Evolutionary conservation across 2,113 vertebrate genomes (phyloP).

Genomic region (Gnathonemus echidnorhynchus): DNA sequence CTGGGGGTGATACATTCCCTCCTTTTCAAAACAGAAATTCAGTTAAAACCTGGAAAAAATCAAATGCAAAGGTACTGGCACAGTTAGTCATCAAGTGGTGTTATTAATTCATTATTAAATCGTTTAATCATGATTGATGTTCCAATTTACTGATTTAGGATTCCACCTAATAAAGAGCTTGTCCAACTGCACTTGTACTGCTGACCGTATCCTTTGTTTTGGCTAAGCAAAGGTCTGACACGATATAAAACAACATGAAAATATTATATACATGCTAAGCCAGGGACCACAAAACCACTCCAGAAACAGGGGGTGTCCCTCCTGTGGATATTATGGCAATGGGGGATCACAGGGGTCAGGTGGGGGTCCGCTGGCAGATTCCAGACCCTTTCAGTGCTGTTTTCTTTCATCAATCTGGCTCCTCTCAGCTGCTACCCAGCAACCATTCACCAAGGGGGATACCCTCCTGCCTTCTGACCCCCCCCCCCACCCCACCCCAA

Average conservation of each 20-base stretch:
- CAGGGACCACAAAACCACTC: constrained; percentile 12
- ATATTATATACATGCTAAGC: background rate
- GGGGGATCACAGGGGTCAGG: constrained; percentile 7
- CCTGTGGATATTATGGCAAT: constrained; percentile 43
- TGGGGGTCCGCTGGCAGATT: constrained; percentile 35
- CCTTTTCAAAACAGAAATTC: background rate
- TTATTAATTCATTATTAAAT: background rate
- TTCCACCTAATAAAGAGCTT: background rate
- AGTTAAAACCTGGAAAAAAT: background rate
- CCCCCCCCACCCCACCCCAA: background rate
- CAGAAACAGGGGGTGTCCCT: constrained; percentile 46
- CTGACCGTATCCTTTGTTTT: constrained; percentile 27
- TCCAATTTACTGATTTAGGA: background rate
- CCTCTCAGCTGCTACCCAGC: constrained; percentile 44
- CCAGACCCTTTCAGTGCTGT: constrained; percentile 40
- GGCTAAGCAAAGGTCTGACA: constrained; percentile 27
- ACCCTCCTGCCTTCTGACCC: background rate
- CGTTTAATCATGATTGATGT: background rate
- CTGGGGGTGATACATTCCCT: background rate
- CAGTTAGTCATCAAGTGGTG: background rate
- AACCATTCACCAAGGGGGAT: constrained; percentile 41
- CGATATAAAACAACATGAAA: background rate
- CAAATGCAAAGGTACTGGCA: background rate
- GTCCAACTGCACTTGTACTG: background rate
- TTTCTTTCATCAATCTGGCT: constrained; percentile 54